Conservation (phyloP, 1,140 invertebrate genomes). For the Planococcus citri region DNA sequence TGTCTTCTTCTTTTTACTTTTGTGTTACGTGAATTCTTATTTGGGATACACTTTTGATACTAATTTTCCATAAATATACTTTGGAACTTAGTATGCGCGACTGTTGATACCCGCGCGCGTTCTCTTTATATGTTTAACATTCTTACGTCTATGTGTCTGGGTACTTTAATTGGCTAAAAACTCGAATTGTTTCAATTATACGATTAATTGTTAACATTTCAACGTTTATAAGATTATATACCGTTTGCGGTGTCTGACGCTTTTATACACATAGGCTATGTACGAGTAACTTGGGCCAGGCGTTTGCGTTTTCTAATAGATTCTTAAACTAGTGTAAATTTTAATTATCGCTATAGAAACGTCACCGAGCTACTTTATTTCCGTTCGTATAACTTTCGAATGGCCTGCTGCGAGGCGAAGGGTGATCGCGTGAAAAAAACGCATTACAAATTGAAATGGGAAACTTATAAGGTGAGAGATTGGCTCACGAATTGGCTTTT, state of each 20-base stretch:
- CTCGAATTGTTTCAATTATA: conserved; percentile 14
- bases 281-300: too few species aligned
- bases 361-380: not conserved
- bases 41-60: conserved; percentile 10
- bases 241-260: not conserved
- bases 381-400: not conserved
- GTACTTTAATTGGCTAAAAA: conserved; percentile 16
- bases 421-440: too few species aligned
- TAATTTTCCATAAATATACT: conserved; percentile 21
- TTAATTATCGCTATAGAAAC: not conserved
- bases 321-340: conserved; percentile 2
- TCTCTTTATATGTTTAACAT: not conserved
- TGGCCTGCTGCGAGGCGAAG: not conserved
- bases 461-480: too few species aligned
- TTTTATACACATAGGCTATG: too few species aligned
- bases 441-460: too few species aligned
- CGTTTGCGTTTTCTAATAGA: not conserved
- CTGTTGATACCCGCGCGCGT: not conserved
- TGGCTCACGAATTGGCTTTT: too few species aligned
- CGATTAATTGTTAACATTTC: conserved; percentile 15
- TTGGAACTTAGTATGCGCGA: conserved; percentile 13
- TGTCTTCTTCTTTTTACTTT: conserved; percentile 12
- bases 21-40: not conserved
- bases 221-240: not conserved
- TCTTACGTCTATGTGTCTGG: not conserved